phyloP scores from a whole-genome alignment of 2,888 invertebrate genomes.

The Eilema griseolum region DNA sequence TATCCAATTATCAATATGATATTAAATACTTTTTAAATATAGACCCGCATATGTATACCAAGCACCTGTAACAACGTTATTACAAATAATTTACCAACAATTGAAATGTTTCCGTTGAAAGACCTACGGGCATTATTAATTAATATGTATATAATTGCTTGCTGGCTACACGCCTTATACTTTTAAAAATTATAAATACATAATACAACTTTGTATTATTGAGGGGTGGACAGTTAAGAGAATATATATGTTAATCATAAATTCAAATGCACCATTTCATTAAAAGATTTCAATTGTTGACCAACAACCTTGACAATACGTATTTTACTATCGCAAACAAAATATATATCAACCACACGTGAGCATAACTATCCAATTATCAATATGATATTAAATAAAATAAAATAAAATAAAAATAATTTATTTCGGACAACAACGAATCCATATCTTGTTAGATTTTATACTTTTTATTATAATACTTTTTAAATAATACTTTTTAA shows the following conservation, averaged over 20 bases:
- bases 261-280: background rate
- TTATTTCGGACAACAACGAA: no score
- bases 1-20: constrained; percentile 36
- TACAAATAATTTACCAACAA: constrained; percentile 49
- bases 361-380: constrained; percentile 17
- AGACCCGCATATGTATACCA: constrained; percentile 40
- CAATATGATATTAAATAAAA: constrained; percentile 56
- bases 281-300: constrained; percentile 22
- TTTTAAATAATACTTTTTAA: constrained; percentile 58
- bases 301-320: constrained; percentile 39
- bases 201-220: background rate
- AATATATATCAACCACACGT: constrained; percentile 30
- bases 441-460: no score
- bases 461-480: no score
- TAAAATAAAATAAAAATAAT: no score
- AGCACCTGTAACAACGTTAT: constrained; percentile 51
- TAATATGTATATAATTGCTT: constrained; percentile 48
- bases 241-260: background rate
- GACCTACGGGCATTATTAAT: constrained; percentile 55
- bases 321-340: constrained; percentile 27
- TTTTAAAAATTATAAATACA: background rate
- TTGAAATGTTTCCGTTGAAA: constrained; percentile 55
- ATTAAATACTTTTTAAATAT: constrained; percentile 59
- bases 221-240: background rate
- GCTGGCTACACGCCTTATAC: no score